Evolutionary conservation across 1,140 invertebrate species (phyloP).

Genomic region (Probaryconus sp.): DNA sequence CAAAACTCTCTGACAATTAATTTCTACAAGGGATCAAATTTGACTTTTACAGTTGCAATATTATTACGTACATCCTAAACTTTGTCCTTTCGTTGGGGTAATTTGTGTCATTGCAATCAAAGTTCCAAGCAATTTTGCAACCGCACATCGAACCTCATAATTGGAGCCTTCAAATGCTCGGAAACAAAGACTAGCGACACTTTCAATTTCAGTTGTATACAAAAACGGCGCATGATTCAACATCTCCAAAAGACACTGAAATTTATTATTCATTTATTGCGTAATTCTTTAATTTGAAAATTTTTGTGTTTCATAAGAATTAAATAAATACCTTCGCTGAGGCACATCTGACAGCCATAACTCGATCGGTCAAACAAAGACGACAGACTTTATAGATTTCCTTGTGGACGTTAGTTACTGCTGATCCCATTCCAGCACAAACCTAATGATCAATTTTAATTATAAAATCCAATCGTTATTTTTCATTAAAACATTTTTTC

Average conservation of each 20-base stretch:
- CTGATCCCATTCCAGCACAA: constrained; percentile 91
- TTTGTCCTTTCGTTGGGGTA: constrained; percentile 72
- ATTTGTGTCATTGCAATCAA: constrained; percentile 91
- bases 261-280: constrained; percentile 19
- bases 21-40: no score
- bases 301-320: not conserved
- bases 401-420: constrained; percentile 91
- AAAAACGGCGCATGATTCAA: constrained; percentile 92
- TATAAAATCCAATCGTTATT: no score
- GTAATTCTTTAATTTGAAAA: not conserved
- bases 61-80: constrained; percentile 66
- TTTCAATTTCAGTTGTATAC: constrained; percentile 94
- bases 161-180: constrained; percentile 95
- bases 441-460: constrained; percentile 78
- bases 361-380: constrained; percentile 91
- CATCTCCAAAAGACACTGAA: constrained; percentile 91
- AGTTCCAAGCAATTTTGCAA: constrained; percentile 93
- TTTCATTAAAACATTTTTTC: constrained; percentile 1
- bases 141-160: constrained; percentile 94
- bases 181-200: constrained; percentile 91
- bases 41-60: not conserved
- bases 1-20: no score
- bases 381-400: constrained; percentile 94
- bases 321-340: constrained; percentile 84
- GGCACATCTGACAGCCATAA: constrained; percentile 93